Conservation (phyloP, 2,888 invertebrate genomes). For the Bursaphelenchus okinawaensis region DNA sequence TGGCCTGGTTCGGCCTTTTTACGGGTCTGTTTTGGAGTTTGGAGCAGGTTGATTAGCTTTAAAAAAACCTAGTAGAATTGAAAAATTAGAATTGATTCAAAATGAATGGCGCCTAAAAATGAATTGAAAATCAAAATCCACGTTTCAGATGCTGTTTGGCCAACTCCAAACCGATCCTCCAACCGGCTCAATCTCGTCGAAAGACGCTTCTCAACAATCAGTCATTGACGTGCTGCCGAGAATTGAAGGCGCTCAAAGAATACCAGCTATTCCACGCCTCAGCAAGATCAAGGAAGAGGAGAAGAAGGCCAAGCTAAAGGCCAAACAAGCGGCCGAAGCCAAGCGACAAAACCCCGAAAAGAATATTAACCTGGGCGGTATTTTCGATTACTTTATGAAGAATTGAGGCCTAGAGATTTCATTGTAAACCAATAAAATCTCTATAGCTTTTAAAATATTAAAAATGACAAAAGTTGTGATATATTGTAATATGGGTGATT, state of each 20-base stretch:
- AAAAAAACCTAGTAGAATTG: too few species aligned
- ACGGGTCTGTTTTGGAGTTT: too few species aligned
- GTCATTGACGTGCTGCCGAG: slow-evolving; percentile 31
- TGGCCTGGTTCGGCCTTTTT: too few species aligned
- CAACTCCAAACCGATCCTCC: slow-evolving; percentile 29
- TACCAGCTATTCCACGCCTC: slow-evolving; percentile 30
- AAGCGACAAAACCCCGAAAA: background rate
- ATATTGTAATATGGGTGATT: background rate
- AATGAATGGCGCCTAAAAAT: too few species aligned
- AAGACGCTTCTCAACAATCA: slow-evolving; percentile 12
- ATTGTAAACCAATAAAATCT: too few species aligned
- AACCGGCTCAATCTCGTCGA: background rate
- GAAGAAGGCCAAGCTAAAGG: background rate
- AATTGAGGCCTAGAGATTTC: background rate
- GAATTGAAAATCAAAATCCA: too few species aligned
- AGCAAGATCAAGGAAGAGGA: slow-evolving; percentile 24
- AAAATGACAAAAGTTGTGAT: background rate
- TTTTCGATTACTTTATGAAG: slow-evolving; percentile 8
- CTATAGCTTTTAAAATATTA: background rate
- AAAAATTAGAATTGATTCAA: too few species aligned
- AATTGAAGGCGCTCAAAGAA: slow-evolving; percentile 25
- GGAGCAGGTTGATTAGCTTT: too few species aligned
- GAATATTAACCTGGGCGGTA: slow-evolving; percentile 3
- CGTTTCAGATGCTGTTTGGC: slow-evolving; percentile 34
- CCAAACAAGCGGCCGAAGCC: background rate